Evolutionary conservation across 2,888 invertebrate genomes (phyloP).

Genomic region (Macrosoma leucophasiata): DNA sequence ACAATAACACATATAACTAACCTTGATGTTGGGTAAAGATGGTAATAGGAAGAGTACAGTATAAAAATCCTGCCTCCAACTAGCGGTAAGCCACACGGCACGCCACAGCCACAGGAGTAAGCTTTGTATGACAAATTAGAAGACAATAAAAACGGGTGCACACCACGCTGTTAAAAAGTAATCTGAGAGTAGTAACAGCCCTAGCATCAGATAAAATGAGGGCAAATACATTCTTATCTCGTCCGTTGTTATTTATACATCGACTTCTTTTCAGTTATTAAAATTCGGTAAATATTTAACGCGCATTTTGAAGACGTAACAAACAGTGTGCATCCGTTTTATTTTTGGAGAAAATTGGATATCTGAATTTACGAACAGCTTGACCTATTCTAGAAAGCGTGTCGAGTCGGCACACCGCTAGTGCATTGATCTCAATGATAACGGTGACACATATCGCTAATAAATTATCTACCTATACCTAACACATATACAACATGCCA

Average conservation of each 20-base stretch:
- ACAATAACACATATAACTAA: conserved; percentile 30
- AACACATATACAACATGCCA: conserved; percentile 68
- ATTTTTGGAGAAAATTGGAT: conserved; percentile 20
- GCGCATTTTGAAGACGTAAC: neutral
- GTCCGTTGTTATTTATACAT: too few species aligned
- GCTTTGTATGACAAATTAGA: conserved; percentile 5
- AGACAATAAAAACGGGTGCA: conserved; percentile 14
- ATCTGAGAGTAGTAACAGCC: too few species aligned
- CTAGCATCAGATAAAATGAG: too few species aligned
- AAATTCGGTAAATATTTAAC: too few species aligned
- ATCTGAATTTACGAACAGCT: conserved; percentile 21
- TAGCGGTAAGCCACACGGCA: conserved; percentile 29
- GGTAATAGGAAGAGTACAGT: conserved; percentile 10
- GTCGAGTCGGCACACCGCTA: conserved; percentile 29
- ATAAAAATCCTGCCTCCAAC: conserved; percentile 13
- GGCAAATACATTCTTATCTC: too few species aligned
- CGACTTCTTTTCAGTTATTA: too few species aligned
- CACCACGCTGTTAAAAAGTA: too few species aligned
- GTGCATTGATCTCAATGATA: conserved; percentile 25
- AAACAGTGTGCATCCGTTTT: conserved; percentile 16
- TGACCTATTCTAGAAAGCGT: conserved; percentile 29
- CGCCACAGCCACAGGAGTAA: conserved; percentile 22
- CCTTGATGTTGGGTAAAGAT: conserved; percentile 12
- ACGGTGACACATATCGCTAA: conserved; percentile 19
- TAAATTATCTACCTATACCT: conserved; percentile 29